A percentile compares a stretch with the other conserved stretches of the same genome.
Evolutionary conservation across 2,888 invertebrate species (phyloP).

Genomic region (Lithophane semibrunnea): DNA sequence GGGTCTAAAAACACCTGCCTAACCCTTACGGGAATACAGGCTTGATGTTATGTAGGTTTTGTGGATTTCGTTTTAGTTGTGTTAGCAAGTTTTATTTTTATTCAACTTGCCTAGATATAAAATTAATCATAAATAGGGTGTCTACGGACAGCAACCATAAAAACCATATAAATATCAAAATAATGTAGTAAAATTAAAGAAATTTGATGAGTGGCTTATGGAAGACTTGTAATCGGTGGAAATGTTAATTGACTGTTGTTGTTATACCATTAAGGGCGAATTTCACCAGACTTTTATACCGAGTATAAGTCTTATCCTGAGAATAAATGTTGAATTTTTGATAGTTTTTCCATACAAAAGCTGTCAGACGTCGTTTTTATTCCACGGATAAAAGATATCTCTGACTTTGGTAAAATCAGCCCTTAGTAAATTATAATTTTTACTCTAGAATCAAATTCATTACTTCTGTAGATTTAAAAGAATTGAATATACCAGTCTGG

Average conservation of each 20-base stretch:
- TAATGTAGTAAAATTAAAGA: not conserved
- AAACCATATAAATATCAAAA: not conserved
- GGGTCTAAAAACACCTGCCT: not conserved
- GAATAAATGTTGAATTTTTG: too few relatives aligned
- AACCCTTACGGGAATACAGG: too few relatives aligned
- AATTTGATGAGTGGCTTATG: not conserved
- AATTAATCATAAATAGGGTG: not conserved
- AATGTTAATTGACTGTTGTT: not conserved
- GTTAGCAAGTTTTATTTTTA: slow-evolving; percentile 10
- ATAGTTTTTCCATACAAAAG: too few relatives aligned
- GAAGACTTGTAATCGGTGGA: not conserved
- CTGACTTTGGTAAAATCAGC: too few relatives aligned
- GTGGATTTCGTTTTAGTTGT: not conserved
- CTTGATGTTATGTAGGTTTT: not conserved
- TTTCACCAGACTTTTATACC: too few relatives aligned
- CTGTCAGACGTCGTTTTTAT: too few relatives aligned
- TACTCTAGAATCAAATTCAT: slow-evolving; percentile 17
- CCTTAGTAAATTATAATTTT: slow-evolving; percentile 30
- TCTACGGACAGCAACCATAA: not conserved
- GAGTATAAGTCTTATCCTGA: too few relatives aligned
- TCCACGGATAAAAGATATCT: too few relatives aligned
- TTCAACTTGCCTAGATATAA: slow-evolving; percentile 2
- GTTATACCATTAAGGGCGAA: slow-evolving; percentile 14
- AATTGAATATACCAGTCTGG: not conserved
- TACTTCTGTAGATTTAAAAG: not conserved